A percentile compares a stretch with the other conserved stretches of the same genome.
phyloP scores from a whole-genome alignment of 2,113 vertebrate species.

The Melanerpes formicivorus region DNA sequence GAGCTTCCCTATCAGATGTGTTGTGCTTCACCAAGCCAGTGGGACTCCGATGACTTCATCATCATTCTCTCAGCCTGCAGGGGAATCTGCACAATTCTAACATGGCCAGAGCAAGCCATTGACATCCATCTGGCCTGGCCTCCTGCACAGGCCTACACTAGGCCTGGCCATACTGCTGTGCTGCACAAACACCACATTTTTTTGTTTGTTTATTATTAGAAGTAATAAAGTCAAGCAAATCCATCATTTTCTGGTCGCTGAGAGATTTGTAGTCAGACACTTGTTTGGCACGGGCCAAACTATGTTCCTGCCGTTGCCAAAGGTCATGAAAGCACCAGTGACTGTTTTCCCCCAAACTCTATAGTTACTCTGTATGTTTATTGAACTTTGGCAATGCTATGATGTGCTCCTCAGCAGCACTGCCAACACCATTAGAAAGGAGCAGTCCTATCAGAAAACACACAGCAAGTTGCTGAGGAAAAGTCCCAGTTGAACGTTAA shows the following conservation, averaged over 20 bases:
- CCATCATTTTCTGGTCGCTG: conserved; percentile 16
- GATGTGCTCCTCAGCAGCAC: conserved; percentile 38
- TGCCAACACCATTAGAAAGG: conserved; percentile 31
- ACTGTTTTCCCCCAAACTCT: conserved; percentile 44
- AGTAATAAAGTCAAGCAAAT: conserved; percentile 30
- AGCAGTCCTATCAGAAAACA: conserved; percentile 46
- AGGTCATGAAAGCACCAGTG: background rate
- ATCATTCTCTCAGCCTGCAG: background rate
- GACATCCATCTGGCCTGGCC: background rate
- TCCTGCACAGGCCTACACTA: background rate
- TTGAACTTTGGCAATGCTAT: conserved; percentile 19
- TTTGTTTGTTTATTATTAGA: conserved; percentile 37
- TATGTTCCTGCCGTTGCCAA: background rate
- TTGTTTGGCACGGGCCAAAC: conserved; percentile 33
- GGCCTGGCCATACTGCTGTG: background rate
- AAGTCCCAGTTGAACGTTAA: conserved; percentile 61
- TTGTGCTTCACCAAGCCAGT: background rate
- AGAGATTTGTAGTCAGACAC: conserved; percentile 33
- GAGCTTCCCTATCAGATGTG: background rate
- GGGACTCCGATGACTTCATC: background rate
- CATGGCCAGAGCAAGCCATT: background rate
- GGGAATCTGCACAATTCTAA: background rate
- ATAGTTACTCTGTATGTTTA: conserved; percentile 58
- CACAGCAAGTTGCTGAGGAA: conserved; percentile 24
- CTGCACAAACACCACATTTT: background rate